A percentile compares a stretch with the other conserved stretches of the same genome.
Evolutionary conservation across 1,140 invertebrate species (phyloP).

Genomic region (Drosophila ambigua): DNA sequence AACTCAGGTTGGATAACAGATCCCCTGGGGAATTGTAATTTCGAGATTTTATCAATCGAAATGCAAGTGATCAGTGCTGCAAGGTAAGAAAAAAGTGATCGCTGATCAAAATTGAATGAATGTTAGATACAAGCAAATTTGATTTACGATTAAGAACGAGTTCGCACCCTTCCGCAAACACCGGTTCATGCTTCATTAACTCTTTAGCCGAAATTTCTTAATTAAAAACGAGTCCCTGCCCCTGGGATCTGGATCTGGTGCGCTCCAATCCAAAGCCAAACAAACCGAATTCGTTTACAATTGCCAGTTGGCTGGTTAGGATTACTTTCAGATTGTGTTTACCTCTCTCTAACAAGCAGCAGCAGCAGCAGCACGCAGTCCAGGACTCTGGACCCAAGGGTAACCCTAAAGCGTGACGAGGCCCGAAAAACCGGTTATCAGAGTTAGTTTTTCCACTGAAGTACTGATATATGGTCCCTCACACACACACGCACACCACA

Average conservation of each 20-base stretch:
- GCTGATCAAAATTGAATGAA: not conserved
- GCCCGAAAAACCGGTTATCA: slow-evolving; percentile 63
- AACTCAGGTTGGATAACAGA: too few relatives aligned
- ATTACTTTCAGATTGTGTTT: slow-evolving; percentile 53
- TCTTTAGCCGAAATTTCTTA: slow-evolving; percentile 48
- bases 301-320: slow-evolving; percentile 50
- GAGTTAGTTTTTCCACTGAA: slow-evolving; percentile 32
- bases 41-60: not conserved
- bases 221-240: slow-evolving; percentile 53
- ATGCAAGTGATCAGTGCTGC: not conserved
- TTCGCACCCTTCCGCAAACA: not conserved
- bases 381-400: slow-evolving; percentile 26
- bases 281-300: slow-evolving; percentile 54
- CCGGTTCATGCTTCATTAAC: slow-evolving; percentile 52
- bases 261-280: slow-evolving; percentile 27
- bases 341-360: slow-evolving; percentile 47
- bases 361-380: slow-evolving; percentile 27
- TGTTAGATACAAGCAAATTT: slow-evolving; percentile 11
- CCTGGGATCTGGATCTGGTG: slow-evolving; percentile 8
- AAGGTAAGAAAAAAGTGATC: not conserved
- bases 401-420: slow-evolving; percentile 34
- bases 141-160: not conserved
- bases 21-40: not conserved
- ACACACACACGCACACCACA: slow-evolving; percentile 5
- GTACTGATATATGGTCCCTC: slow-evolving; percentile 41